Conservation (phyloP, 2,113 vertebrate species). For the Barbus barbus region DNA sequence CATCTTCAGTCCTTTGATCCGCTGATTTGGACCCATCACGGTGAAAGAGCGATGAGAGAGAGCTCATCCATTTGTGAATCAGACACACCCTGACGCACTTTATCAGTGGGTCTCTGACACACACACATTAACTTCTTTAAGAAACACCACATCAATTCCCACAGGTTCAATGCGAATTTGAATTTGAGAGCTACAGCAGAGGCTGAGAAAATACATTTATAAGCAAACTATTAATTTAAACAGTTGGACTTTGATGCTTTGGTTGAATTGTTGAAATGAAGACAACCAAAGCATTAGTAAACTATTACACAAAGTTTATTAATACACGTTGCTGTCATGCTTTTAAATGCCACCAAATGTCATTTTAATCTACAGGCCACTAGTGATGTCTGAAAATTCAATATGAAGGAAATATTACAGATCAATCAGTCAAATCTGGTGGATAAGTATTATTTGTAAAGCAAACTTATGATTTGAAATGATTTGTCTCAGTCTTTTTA, state of each 20-base stretch:
- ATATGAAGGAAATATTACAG: background rate
- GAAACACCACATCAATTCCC: background rate
- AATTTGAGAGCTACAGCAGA: background rate
- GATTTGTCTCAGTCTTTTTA: background rate
- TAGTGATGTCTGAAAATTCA: background rate
- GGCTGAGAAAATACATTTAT: background rate
- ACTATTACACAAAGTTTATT: no score
- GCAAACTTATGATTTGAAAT: no score
- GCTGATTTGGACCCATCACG: slow-evolving; percentile 13
- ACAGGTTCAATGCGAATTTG: background rate
- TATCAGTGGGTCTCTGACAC: slow-evolving; percentile 73
- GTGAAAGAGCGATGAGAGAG: background rate
- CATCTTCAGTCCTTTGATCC: slow-evolving; percentile 8
- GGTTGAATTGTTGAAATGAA: no score
- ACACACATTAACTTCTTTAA: slow-evolving; percentile 66
- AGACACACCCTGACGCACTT: slow-evolving; percentile 58
- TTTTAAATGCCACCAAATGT: no score
- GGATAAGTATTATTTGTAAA: background rate
- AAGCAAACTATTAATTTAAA: background rate
- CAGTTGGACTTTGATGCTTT: background rate
- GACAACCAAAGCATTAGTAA: no score
- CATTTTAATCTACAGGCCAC: no score
- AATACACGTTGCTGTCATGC: no score
- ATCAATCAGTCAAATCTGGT: background rate
- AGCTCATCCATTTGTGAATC: slow-evolving; percentile 5